Evolutionary conservation across 2,797 vertebrate species (phyloP), one percentile per base, ranked within the genome.

Genomic region (Enteromius thamalakanensis): DNA sequence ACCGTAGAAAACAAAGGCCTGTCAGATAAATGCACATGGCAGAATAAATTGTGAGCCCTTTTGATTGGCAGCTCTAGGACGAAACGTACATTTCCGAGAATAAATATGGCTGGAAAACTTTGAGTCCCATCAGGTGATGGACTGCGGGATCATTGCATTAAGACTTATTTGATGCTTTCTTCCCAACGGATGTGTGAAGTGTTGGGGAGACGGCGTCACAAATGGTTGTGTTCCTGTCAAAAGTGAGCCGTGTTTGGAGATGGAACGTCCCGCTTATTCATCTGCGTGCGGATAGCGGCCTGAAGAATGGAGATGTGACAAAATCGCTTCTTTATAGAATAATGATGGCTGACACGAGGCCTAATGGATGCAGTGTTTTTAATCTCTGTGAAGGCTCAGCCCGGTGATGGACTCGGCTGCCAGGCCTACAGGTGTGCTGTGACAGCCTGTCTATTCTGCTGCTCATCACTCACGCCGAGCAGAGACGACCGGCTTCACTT

Each of bases 301-400:
- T 94, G 93, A 95, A 94, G 92, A 95, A 94, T 94, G 93, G 93
- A 94, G 92, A 92, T 91, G 92, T 95, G 94, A 94, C 93, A 94
- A 95, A 92, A 91, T 91, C 85, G 90, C 92, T 94, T 91, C 94
- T 94, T 94, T 91, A 72, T 92, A 94, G 94, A 95, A 94, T 94
- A 94, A 95, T 95, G 94, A 94, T 79, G 92, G 90, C 94, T 95
- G 94, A 93, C 94, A 91, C 74, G 19, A 53, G 81, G 85, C 83
- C 90, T 92, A 94, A 94, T 93, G 93, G 92, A 95, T 94, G 90
- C 90, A 89, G 89, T 88, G 90, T 94, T 95, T 94, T 93, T 89
- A 91, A 93, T 93, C 94, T 94, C 88, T 89, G 90, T 93, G 89
- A 83, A 89, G 89, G 67, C 64, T 87, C 80, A 81, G 82, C 86